A percentile compares a stretch with the other conserved stretches of the same genome.
Conservation (phyloP, 2,888 invertebrate genomes). For the Sarcophaga subvicina region DNA sequence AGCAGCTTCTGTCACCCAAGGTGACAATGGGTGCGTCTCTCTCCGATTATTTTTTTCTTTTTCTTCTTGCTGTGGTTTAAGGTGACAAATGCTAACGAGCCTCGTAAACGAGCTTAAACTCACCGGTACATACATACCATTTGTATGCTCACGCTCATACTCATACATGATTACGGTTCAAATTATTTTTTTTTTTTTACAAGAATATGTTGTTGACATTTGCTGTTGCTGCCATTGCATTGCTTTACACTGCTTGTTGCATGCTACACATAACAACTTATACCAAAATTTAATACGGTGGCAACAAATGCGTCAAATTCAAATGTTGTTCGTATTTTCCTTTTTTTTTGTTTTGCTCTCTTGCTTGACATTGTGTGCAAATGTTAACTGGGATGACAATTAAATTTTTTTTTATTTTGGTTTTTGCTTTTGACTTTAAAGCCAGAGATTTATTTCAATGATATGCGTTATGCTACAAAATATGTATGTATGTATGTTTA, state of each 20-base stretch:
- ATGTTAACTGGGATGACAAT: constrained; percentile 48
- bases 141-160: not conserved
- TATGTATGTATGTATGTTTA: no score
- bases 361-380: constrained; percentile 15
- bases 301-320: constrained; percentile 41
- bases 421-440: not conserved
- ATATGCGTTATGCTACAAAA: not conserved
- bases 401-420: not conserved
- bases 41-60: not conserved
- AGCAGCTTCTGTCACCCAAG: constrained; percentile 55
- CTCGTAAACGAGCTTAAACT: constrained; percentile 19
- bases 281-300: not conserved
- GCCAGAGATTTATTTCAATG: not conserved
- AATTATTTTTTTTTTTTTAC: constrained; percentile 4
- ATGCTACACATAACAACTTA: not conserved
- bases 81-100: constrained; percentile 66
- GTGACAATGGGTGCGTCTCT: constrained; percentile 66
- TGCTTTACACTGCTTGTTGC: constrained; percentile 11
- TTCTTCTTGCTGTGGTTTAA: not conserved
- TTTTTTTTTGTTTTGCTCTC: not conserved
- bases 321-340: constrained; percentile 1
- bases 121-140: not conserved
- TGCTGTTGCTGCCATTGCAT: constrained; percentile 23
- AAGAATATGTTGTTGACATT: constrained; percentile 41
- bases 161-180: constrained; percentile 8